Evolutionary conservation across 2,797 vertebrate species (phyloP), one percentile per base, ranked within the genome.

Genomic region (Octomys mimax): DNA sequence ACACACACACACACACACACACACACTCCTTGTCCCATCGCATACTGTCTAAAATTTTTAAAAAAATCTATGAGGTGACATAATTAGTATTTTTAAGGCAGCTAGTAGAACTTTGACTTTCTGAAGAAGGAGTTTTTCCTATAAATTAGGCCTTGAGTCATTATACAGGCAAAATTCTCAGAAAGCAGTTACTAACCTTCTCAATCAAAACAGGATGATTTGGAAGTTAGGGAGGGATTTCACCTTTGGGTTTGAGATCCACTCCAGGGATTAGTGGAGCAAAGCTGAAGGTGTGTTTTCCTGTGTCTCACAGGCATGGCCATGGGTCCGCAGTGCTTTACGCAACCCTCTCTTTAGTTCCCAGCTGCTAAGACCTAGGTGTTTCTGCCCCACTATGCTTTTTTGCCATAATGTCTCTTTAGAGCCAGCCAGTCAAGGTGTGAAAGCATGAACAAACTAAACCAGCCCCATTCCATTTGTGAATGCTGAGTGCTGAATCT

Each of bases 1-100:
- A 8, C 36, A 59, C 26, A 13, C 3, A 31, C 8, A 39, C 6
- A 16, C 0, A 6, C 10, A 31, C 9, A 39, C 6, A 19, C 0
- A 8, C 36, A 59, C 24, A 13, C 3, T 18, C 19, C 28, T 18
- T 33, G 52, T 31, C 2, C 28, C 78, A 31, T 46, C 5, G 13
- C 9, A 36, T 66, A 52, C 36, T 66, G 33, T 6, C n/a, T 28
- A 13, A 21, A 42, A 42, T 42, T 7, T 7, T 52, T 36, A 78
- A 66, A 54, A 24, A 22, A 59, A 80, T 28, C 66, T 61, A 13
- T 12, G 8, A 57, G 8, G 31, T 89, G 39, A n/a, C 36, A 26
- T 26, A 78, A 64, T 64, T 77, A 62, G 14, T 5, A 61, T 57
- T 89, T 82, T 61, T 6, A 59, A 46, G 21, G 3, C 49, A 22